phyloP scores from a whole-genome alignment of 1,140 invertebrate genomes.

The Pachypsylla venusta region DNA sequence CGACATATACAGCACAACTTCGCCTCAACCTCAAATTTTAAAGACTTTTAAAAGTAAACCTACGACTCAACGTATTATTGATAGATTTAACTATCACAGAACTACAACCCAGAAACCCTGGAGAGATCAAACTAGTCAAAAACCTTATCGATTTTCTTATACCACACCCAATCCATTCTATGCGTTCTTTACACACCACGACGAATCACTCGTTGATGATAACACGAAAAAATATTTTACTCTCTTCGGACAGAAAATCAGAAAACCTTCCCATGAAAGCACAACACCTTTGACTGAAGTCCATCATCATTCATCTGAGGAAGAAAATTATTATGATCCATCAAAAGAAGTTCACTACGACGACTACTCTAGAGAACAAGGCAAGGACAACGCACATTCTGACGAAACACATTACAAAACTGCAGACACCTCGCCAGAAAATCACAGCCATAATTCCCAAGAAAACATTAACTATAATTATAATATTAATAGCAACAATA shows the following conservation, averaged over 20 bases:
- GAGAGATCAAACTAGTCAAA: background rate
- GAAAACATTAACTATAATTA: background rate
- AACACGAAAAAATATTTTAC: constrained; percentile 61
- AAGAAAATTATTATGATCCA: background rate
- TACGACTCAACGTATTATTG: background rate
- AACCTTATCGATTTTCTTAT: background rate
- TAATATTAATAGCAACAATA: background rate
- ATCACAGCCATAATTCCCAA: background rate
- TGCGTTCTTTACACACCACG: constrained; percentile 52
- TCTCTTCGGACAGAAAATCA: constrained; percentile 54
- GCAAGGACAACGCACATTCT: background rate
- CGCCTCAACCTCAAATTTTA: background rate
- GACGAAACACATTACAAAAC: background rate
- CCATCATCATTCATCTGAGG: background rate
- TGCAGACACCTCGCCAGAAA: too few relatives aligned
- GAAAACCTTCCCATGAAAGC: constrained; percentile 21
- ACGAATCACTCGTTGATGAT: constrained; percentile 51
- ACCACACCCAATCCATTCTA: constrained; percentile 40
- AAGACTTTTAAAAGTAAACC: background rate
- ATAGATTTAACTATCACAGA: background rate
- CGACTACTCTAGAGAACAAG: background rate
- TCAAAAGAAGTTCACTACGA: constrained; percentile 6
- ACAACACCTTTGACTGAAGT: background rate
- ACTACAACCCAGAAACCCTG: background rate
- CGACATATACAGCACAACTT: background rate